Conservation (phyloP, 2,888 invertebrate genomes). For the Mesorhabditis belari region DNA sequence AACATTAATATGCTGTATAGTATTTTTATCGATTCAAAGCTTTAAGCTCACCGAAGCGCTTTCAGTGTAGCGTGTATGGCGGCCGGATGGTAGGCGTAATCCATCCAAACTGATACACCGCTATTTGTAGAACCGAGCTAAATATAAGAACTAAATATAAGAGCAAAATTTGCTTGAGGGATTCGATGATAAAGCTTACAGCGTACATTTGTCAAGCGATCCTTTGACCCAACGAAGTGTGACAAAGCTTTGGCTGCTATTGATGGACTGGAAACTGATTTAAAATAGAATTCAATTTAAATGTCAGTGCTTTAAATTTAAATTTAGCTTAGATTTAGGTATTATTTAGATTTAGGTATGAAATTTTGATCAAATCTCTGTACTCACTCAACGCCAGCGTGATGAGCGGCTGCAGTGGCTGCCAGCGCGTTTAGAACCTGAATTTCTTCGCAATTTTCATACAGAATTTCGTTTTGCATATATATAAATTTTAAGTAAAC, state of each 20-base stretch:
- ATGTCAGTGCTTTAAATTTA: no score
- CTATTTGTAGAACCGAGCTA: not conserved
- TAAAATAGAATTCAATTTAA: no score
- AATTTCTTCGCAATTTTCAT: not conserved
- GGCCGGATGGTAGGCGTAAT: not conserved
- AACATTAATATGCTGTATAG: no score
- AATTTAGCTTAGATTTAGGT: no score
- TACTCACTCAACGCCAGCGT: not conserved
- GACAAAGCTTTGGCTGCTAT: not conserved
- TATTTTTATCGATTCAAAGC: no score
- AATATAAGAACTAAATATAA: not conserved
- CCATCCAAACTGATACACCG: not conserved
- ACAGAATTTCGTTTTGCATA: no score
- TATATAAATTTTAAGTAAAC: no score
- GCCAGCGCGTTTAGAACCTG: not conserved
- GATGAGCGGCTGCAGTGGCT: not conserved
- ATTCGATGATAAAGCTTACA: no score
- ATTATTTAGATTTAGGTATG: not conserved
- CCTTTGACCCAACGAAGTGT: not conserved
- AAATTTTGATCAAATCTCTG: not conserved
- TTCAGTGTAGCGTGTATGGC: not conserved
- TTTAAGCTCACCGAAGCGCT: not conserved
- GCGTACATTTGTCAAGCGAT: not conserved
- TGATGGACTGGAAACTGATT: not conserved
- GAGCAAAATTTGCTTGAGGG: not conserved